Percentiles rank a stretch among this genome's conserved stretches.
Evolutionary conservation across 2,888 invertebrate species (phyloP).

Genomic region (Melieria picta): DNA sequence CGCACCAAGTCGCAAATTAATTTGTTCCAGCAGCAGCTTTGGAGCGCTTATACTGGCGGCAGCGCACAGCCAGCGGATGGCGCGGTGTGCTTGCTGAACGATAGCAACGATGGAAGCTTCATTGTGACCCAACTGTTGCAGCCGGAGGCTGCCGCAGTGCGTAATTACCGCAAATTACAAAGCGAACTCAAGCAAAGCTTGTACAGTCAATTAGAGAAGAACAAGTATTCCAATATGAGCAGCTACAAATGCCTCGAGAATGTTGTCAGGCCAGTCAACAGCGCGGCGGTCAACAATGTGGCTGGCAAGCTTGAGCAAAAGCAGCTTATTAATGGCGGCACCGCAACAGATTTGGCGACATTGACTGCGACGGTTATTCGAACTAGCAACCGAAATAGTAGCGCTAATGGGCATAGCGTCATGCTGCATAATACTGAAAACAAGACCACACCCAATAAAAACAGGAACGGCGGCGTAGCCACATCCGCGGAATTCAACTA

Average conservation of each 20-base stretch:
- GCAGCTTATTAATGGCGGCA: too few relatives aligned
- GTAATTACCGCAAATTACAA: constrained; percentile 40
- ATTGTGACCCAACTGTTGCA: not conserved
- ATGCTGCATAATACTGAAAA: not conserved
- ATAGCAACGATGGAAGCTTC: constrained; percentile 4
- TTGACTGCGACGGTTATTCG: not conserved
- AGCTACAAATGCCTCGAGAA: not conserved
- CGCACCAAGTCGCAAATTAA: constrained; percentile 85
- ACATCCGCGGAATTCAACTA: constrained; percentile 15
- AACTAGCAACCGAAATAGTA: not conserved
- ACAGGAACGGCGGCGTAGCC: not conserved
- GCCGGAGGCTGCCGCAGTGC: constrained; percentile 7
- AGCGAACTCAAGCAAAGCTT: constrained; percentile 39
- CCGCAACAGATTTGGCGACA: not conserved
- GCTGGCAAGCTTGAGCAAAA: too few relatives aligned
- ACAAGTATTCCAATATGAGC: too few relatives aligned
- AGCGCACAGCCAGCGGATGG: not conserved
- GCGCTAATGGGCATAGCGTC: not conserved
- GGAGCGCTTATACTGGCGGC: not conserved
- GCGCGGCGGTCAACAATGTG: too few relatives aligned
- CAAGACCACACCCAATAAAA: not conserved
- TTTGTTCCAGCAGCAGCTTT: constrained; percentile 60
- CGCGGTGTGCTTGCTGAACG: not conserved
- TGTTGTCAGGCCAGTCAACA: not conserved
- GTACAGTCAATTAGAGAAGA: constrained; percentile 10